Evolutionary conservation across 2,113 vertebrate species (phyloP).

Genomic region (Phaethon lepturus): DNA sequence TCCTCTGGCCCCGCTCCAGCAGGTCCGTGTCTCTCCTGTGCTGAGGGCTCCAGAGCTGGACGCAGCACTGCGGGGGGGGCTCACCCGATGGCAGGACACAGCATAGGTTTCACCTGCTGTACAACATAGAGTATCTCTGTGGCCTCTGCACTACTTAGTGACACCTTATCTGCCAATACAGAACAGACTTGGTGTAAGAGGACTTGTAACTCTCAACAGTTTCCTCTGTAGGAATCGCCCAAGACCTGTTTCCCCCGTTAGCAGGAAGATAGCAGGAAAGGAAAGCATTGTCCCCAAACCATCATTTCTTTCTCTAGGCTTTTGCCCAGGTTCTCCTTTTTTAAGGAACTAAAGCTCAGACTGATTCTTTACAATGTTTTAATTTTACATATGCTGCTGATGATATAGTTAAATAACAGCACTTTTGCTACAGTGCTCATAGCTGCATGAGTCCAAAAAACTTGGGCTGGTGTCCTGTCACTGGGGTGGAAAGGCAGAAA

Average conservation of each 20-base stretch:
- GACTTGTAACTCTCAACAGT: background rate
- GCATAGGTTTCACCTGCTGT: background rate
- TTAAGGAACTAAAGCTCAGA: background rate
- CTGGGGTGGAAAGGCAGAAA: background rate
- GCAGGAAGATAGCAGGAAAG: background rate
- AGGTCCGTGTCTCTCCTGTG: no score
- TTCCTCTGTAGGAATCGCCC: background rate
- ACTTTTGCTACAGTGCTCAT: background rate
- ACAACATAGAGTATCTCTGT: background rate
- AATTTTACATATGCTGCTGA: background rate
- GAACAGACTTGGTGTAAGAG: background rate
- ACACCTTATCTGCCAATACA: background rate
- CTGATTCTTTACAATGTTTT: fast-evolving
- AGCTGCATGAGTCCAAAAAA: background rate
- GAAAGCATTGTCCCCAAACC: background rate
- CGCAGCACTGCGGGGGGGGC: no score
- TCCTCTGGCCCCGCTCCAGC: no score
- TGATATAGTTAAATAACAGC: background rate
- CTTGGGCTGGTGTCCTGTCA: fast-evolving
- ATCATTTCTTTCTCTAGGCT: background rate
- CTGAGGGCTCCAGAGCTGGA: no score
- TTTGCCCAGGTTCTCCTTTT: background rate
- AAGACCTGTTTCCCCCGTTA: background rate
- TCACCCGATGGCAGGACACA: no score
- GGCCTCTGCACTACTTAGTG: background rate